These are phyloP conservation scores for Thaumetopoea pityocampa DNA, from an alignment of 1,140 invertebrate species.

Conservation along the genomic window DNA sequence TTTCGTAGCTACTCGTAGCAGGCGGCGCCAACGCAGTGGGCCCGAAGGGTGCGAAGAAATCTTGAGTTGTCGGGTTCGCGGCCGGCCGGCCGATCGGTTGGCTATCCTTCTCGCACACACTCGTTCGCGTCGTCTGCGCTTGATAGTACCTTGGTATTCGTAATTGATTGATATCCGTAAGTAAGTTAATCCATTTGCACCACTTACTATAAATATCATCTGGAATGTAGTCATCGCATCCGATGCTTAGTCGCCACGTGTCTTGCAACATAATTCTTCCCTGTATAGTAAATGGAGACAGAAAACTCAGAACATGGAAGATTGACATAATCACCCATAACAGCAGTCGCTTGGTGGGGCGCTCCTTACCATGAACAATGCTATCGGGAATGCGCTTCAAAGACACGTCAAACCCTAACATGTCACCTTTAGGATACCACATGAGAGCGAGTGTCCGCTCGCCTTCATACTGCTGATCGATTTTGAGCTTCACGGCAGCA, in stretches of 20 bases:
- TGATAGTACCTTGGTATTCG: conserved; percentile 14
- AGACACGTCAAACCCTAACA: conserved; percentile 19
- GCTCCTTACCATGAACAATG: conserved; percentile 12
- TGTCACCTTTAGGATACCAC: conserved; percentile 24
- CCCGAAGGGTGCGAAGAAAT: no score
- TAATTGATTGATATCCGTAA: background rate
- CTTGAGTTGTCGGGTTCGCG: background rate
- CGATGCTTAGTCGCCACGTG: conserved; percentile 15
- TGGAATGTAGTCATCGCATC: conserved; percentile 12
- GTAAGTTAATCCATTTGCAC: conserved; percentile 13
- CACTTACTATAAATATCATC: conserved; percentile 3
- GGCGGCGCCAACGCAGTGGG: no score
- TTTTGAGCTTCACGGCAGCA: conserved; percentile 12
- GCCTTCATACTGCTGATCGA: conserved; percentile 5
- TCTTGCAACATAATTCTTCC: conserved; percentile 19
- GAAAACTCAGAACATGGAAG: conserved; percentile 14
- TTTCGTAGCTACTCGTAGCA: no score
- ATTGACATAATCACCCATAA: conserved; percentile 19
- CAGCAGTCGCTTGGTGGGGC: conserved; percentile 24
- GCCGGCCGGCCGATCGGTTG: background rate
- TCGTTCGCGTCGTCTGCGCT: no score
- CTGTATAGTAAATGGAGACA: conserved; percentile 20
- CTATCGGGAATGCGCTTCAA: conserved; percentile 18
- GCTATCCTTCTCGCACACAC: background rate
- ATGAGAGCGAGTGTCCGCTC: conserved; percentile 25